Conservation (phyloP, 1,140 invertebrate species). For the Calosoma granatense region DNA sequence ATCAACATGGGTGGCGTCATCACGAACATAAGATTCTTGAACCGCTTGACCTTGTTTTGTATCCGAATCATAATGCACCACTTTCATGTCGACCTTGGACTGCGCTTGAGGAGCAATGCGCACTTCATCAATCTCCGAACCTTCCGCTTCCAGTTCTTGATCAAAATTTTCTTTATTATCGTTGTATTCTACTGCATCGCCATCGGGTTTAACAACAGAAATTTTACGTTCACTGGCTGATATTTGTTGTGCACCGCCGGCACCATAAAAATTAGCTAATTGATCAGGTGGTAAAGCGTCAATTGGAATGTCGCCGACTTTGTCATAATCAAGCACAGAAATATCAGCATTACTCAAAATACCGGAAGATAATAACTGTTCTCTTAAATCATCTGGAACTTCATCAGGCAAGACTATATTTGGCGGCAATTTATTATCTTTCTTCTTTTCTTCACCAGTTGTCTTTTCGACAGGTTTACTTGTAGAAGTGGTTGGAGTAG, state of each 20-base stretch:
- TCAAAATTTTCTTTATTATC: slow-evolving; percentile 11
- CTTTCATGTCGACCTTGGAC: slow-evolving; percentile 69
- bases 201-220: slow-evolving; percentile 48
- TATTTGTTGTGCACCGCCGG: slow-evolving; percentile 57
- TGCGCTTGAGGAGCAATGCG: slow-evolving; percentile 37
- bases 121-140: slow-evolving; percentile 41
- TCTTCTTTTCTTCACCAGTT: slow-evolving; percentile 36
- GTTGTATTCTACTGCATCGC: slow-evolving; percentile 38
- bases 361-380: slow-evolving; percentile 73
- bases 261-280: slow-evolving; percentile 70
- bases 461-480: slow-evolving; percentile 34
- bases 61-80: slow-evolving; percentile 66
- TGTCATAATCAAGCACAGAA: slow-evolving; percentile 75
- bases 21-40: slow-evolving; percentile 58
- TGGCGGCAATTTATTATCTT: slow-evolving; percentile 42
- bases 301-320: slow-evolving; percentile 75
- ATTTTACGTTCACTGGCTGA: slow-evolving; percentile 52
- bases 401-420: slow-evolving; percentile 65
- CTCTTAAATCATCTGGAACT: slow-evolving; percentile 72
- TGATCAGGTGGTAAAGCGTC: slow-evolving; percentile 78
- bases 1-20: slow-evolving; percentile 60
- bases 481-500: slow-evolving; percentile 33
- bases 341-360: slow-evolving; percentile 79
- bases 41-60: slow-evolving; percentile 60
- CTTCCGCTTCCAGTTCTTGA: slow-evolving; percentile 33